A percentile compares a stretch with the other conserved stretches of the same genome.
phyloP scores from a whole-genome alignment of 2,888 invertebrate species.

The Halictus ligatus region DNA sequence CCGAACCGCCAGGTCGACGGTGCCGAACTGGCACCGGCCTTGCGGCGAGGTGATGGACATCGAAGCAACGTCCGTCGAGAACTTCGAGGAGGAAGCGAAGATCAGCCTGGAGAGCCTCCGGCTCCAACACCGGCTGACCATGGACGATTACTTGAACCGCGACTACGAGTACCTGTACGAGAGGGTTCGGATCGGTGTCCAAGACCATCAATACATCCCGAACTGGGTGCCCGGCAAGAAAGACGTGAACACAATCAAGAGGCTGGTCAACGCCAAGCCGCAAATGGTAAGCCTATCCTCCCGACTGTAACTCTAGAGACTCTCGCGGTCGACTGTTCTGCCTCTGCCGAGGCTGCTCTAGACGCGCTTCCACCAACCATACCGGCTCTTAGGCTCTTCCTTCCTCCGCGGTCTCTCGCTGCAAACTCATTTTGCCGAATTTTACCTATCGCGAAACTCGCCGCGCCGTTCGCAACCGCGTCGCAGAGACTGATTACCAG shows the following conservation, averaged over 20 bases:
- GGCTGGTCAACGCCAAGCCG: conserved; percentile 57
- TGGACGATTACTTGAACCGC: conserved; percentile 78
- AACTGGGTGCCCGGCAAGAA: conserved; percentile 82
- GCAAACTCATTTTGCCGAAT: not conserved
- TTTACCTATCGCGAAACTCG: too few relatives aligned
- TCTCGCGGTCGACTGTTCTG: not conserved
- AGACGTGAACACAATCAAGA: conserved; percentile 75
- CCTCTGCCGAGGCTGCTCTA: not conserved
- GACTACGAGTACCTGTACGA: conserved; percentile 83
- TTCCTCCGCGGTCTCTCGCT: not conserved
- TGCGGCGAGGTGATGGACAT: conserved; percentile 76
- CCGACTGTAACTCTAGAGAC: conserved; percentile 24
- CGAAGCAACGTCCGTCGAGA: conserved; percentile 46
- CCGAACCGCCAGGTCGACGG: conserved; percentile 39
- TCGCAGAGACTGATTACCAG: too few relatives aligned
- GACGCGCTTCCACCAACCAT: not conserved
- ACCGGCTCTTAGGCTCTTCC: not conserved
- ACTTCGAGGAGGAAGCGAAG: conserved; percentile 67
- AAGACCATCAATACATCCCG: conserved; percentile 82
- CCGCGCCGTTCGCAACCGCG: too few relatives aligned
- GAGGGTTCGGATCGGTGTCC: conserved; percentile 77
- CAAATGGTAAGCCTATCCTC: conserved; percentile 72
- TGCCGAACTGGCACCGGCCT: conserved; percentile 80
- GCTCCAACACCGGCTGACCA: conserved; percentile 78
- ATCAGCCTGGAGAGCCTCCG: conserved; percentile 72